These are phyloP conservation scores for Beris chalybata DNA, from an alignment of 2,888 invertebrate genomes.

Conservation along the genomic window DNA sequence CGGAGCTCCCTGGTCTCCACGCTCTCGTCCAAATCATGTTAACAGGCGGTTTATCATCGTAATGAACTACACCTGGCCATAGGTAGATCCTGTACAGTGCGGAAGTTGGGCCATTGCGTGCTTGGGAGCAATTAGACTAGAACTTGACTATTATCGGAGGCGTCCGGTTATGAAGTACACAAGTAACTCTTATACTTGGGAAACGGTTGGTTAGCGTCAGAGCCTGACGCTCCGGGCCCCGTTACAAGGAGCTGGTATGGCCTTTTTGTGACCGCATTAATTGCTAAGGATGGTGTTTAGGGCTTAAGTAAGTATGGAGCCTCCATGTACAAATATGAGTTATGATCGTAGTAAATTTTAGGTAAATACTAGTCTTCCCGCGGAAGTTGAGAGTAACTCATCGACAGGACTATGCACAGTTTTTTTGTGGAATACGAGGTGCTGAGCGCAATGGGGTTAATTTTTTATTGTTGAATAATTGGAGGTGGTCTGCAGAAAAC, in stretches of 20 bases:
- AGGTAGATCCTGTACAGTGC: slow-evolving; percentile 13
- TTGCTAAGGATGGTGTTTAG: slow-evolving; percentile 35
- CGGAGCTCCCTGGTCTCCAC: slow-evolving; percentile 18
- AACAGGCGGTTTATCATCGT: slow-evolving; percentile 40
- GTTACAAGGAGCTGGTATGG: not conserved
- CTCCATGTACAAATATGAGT: slow-evolving; percentile 32
- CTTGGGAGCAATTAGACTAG: slow-evolving; percentile 32
- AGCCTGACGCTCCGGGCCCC: slow-evolving; percentile 4
- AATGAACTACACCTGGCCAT: slow-evolving; percentile 10
- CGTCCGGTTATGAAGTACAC: slow-evolving; percentile 38
- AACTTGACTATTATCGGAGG: slow-evolving; percentile 34
- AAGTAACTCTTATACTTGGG: slow-evolving; percentile 18
- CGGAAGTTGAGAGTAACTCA: slow-evolving; percentile 36
- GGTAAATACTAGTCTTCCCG: slow-evolving; percentile 37
- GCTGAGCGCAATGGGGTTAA: no score
- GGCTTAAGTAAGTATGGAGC: slow-evolving; percentile 30
- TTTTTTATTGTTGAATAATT: no score
- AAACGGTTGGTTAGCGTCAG: not conserved
- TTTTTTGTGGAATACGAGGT: no score
- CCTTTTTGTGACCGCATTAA: slow-evolving; percentile 34
- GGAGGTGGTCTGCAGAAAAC: no score
- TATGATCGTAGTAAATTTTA: slow-evolving; percentile 38
- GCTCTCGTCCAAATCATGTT: slow-evolving; percentile 38
- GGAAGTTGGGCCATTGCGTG: slow-evolving; percentile 34
- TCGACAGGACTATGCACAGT: slow-evolving; percentile 30